phyloP scores from a whole-genome alignment of 2,797 vertebrate genomes.

The Novumbra hubbsi region DNA sequence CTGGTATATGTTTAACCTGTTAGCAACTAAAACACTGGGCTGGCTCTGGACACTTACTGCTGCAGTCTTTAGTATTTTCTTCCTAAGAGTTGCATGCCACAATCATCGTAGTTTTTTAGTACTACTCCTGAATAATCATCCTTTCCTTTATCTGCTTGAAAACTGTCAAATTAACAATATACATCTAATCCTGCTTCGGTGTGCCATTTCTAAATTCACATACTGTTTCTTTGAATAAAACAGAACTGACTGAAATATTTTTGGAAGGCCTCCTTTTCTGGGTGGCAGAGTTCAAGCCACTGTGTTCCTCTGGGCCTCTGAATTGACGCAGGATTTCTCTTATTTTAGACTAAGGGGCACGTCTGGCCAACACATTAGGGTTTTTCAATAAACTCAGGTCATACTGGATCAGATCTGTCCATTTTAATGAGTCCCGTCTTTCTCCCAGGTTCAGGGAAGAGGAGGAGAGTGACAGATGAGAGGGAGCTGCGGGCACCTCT shows the following conservation, averaged over 20 bases:
- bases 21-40: constrained; percentile 29
- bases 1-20: constrained; percentile 26
- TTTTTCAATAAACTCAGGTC: constrained; percentile 15
- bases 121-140: neutral
- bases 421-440: constrained; percentile 29
- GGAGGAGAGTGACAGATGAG: constrained; percentile 87
- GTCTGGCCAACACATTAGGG: constrained; percentile 6
- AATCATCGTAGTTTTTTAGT: neutral
- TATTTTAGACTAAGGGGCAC: constrained; percentile 14
- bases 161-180: neutral
- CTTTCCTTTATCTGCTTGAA: neutral
- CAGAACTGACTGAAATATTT: neutral
- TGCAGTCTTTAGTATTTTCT: neutral
- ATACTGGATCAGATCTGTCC: constrained; percentile 9
- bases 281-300: neutral
- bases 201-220: neutral
- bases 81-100: neutral
- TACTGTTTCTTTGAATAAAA: neutral
- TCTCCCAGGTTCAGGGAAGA: constrained; percentile 79
- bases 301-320: neutral
- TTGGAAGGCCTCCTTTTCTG: neutral
- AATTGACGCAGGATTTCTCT: neutral
- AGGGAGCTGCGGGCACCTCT: constrained; percentile 84
- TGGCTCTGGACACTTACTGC: constrained; percentile 7
- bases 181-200: neutral